A percentile compares a stretch with the other conserved stretches of the same genome.
Evolutionary conservation across 2,888 invertebrate species (phyloP).

Genomic region (Nebria brevicollis): DNA sequence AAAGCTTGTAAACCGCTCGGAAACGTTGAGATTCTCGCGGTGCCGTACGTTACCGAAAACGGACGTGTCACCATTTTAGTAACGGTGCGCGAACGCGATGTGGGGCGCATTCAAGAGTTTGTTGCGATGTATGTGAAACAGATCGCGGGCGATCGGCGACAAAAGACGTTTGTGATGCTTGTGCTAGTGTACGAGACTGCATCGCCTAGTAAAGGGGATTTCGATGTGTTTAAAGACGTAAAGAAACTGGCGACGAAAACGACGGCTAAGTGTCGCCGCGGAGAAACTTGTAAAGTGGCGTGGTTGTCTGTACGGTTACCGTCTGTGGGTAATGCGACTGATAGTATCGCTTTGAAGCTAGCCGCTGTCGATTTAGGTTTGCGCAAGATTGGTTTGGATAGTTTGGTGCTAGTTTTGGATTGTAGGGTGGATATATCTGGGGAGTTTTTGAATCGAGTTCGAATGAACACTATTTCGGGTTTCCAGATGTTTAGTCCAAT

Average conservation of each 20-base stretch:
- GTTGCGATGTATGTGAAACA: constrained; percentile 76
- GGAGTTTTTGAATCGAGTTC: constrained; percentile 91
- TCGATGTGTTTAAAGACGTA: constrained; percentile 70
- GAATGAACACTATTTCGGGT: constrained; percentile 93
- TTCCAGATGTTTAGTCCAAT: constrained; percentile 93
- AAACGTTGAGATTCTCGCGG: constrained; percentile 86
- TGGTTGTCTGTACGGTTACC: constrained; percentile 78
- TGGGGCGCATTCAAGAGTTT: constrained; percentile 71
- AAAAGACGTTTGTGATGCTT: constrained; percentile 81
- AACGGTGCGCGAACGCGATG: constrained; percentile 70
- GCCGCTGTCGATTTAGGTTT: constrained; percentile 75
- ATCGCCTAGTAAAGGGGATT: constrained; percentile 72
- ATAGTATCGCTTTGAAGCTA: constrained; percentile 63
- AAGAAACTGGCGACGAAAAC: constrained; percentile 73
- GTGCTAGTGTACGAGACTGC: constrained; percentile 75
- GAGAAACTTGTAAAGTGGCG: constrained; percentile 71
- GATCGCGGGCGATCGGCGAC: constrained; percentile 77
- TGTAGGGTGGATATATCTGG: constrained; percentile 76
- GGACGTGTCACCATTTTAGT: constrained; percentile 82
- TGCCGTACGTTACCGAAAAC: constrained; percentile 96
- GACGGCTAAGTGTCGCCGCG: constrained; percentile 73
- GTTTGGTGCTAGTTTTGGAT: constrained; percentile 75
- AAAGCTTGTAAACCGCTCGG: constrained; percentile 87
- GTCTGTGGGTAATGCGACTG: constrained; percentile 48
- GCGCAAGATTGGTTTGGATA: constrained; percentile 77